Percentiles rank a stretch among this genome's conserved stretches.
These are phyloP conservation scores for Pseudomugil tenellus DNA, from an alignment of 2,797 vertebrate genomes.

Conservation along the genomic window DNA sequence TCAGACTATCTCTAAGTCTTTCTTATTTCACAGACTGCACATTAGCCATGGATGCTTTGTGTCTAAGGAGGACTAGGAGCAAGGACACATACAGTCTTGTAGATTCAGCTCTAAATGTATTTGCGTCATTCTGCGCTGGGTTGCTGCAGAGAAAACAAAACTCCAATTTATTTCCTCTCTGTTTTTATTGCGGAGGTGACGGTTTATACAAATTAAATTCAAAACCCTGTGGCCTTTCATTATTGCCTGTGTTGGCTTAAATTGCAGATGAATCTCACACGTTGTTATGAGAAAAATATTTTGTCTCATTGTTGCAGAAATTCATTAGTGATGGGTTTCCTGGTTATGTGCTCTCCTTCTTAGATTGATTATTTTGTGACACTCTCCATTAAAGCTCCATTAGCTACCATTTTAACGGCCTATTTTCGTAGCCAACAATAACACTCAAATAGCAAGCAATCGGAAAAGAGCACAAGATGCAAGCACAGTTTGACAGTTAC, in stretches of 20 bases:
- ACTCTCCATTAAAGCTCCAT: slow-evolving; percentile 79
- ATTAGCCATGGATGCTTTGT: slow-evolving; percentile 36
- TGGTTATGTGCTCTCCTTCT: slow-evolving; percentile 48
- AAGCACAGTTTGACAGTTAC: slow-evolving; percentile 66
- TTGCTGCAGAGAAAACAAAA: slow-evolving; percentile 29
- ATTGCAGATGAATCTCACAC: slow-evolving; percentile 39
- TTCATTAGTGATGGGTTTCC: slow-evolving; percentile 58
- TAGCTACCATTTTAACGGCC: slow-evolving; percentile 73
- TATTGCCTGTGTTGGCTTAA: slow-evolving; percentile 39
- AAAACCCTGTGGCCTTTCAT: slow-evolving; percentile 29
- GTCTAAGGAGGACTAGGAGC: slow-evolving; percentile 34
- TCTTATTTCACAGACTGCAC: slow-evolving; percentile 15
- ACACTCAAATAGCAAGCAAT: slow-evolving; percentile 58
- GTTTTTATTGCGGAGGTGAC: slow-evolving; percentile 32
- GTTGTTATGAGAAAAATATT: slow-evolving; percentile 60
- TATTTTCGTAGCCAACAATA: slow-evolving; percentile 76
- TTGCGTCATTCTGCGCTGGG: slow-evolving; percentile 18
- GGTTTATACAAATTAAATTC: slow-evolving; percentile 49
- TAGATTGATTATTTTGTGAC: slow-evolving; percentile 76
- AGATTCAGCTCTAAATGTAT: slow-evolving; percentile 26
- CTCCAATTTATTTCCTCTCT: slow-evolving; percentile 25
- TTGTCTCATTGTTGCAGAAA: slow-evolving; percentile 57
- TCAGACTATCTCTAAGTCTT: slow-evolving; percentile 8
- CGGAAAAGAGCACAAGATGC: slow-evolving; percentile 47
- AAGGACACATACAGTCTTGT: slow-evolving; percentile 22